Conservation (phyloP, 1,140 invertebrate genomes). For the Arctopsyche grandis region DNA sequence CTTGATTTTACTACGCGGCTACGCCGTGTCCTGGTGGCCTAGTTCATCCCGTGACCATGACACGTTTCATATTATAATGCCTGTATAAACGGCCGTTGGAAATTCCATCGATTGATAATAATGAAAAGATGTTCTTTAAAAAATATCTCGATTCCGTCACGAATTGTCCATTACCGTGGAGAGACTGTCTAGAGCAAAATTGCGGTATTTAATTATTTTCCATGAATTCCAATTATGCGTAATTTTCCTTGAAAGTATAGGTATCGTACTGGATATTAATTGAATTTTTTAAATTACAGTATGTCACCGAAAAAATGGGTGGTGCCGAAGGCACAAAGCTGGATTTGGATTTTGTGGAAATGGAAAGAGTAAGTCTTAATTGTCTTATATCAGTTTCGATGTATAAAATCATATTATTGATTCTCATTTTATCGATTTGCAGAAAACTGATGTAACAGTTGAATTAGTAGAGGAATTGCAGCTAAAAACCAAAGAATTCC, state of each 20-base stretch:
- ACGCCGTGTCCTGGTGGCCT: slow-evolving; percentile 29
- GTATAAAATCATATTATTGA: not conserved
- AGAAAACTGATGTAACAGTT: slow-evolving; percentile 97
- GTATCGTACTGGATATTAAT: no score
- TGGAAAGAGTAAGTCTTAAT: slow-evolving; percentile 89
- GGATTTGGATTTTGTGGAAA: slow-evolving; percentile 97
- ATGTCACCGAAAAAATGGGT: slow-evolving; percentile 99
- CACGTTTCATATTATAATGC: not conserved
- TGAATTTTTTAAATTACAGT: slow-evolving; percentile 75
- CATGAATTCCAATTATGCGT: no score
- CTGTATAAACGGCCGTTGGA: not conserved
- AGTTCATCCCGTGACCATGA: slow-evolving; percentile 41
- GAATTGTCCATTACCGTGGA: no score
- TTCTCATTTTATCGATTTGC: slow-evolving; percentile 34
- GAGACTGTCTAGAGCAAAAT: no score
- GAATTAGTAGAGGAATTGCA: slow-evolving; percentile 97
- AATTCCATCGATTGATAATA: no score
- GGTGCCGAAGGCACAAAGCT: slow-evolving; percentile 99
- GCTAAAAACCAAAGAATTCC: slow-evolving; percentile 96
- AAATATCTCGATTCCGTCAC: no score
- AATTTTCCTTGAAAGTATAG: no score
- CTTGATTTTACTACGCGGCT: slow-evolving; percentile 23
- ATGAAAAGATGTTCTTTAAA: no score
- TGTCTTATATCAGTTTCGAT: no score
- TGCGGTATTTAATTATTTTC: no score